A percentile compares a stretch with the other conserved stretches of the same genome.
Evolutionary conservation across 2,113 vertebrate species (phyloP).

Genomic region (Butorides virescens): DNA sequence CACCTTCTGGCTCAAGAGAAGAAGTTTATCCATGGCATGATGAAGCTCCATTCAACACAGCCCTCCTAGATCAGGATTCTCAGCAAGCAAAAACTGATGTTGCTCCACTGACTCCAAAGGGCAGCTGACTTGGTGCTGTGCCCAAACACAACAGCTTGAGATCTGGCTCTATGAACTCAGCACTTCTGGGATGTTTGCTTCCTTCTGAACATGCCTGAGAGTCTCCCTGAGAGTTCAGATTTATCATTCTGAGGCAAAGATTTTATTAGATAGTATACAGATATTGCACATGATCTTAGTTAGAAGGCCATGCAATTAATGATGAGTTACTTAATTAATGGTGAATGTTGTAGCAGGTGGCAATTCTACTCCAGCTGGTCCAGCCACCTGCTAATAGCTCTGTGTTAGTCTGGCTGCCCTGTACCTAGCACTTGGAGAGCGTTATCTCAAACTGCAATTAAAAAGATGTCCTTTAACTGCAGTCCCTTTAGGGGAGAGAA

Average conservation of each 20-base stretch:
- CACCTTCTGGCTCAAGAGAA: background rate
- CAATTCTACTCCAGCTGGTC: constrained; percentile 46
- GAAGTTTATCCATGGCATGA: fast-evolving
- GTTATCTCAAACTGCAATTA: constrained; percentile 3
- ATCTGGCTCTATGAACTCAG: background rate
- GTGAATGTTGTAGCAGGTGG: constrained; percentile 39
- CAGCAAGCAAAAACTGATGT: background rate
- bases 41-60: background rate
- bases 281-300: background rate
- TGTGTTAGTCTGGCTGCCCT: background rate
- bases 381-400: constrained; percentile 49
- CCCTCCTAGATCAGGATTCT: background rate
- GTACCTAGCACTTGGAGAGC: background rate
- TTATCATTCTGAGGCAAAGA: background rate
- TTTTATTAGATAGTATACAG: background rate
- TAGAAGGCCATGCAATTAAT: constrained; percentile 51
- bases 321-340: constrained; percentile 64
- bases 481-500: background rate
- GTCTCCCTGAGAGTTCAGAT: background rate
- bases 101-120: background rate
- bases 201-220: background rate
- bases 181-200: background rate
- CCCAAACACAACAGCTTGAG: background rate
- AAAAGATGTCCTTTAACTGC: background rate
- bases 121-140: background rate